Conservation (phyloP, 2,888 invertebrate genomes). For the Apotomis turbidana region DNA sequence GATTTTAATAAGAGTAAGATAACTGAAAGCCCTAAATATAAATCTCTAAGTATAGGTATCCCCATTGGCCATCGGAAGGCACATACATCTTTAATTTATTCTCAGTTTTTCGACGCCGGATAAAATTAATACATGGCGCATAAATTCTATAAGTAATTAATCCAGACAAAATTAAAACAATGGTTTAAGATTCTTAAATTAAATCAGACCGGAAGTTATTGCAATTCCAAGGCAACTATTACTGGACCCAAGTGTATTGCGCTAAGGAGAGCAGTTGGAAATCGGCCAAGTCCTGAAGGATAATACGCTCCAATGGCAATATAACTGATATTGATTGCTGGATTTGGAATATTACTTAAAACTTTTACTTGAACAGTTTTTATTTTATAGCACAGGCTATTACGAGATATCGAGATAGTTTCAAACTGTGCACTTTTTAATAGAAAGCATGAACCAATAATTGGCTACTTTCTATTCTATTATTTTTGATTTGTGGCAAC, state of each 20-base stretch:
- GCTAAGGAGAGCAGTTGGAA: slow-evolving; percentile 64
- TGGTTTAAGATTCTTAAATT: background rate
- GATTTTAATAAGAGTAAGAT: too few relatives aligned
- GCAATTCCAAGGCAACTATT: slow-evolving; percentile 22
- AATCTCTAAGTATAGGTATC: too few relatives aligned
- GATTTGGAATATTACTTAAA: slow-evolving; percentile 29
- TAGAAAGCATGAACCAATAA: too few relatives aligned
- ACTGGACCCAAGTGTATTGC: slow-evolving; percentile 49
- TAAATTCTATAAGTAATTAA: background rate
- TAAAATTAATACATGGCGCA: too few relatives aligned
- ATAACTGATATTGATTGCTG: slow-evolving; percentile 32
- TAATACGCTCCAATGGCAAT: slow-evolving; percentile 40
- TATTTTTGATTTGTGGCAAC: too few relatives aligned
- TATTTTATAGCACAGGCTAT: background rate
- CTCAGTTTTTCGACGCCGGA: too few relatives aligned
- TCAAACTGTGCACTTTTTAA: too few relatives aligned
- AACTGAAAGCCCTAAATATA: too few relatives aligned
- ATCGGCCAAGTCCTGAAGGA: slow-evolving; percentile 58
- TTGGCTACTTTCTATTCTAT: too few relatives aligned
- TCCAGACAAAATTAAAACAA: background rate
- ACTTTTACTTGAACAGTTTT: background rate
- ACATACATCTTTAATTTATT: too few relatives aligned
- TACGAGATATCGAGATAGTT: too few relatives aligned
- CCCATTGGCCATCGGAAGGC: too few relatives aligned
- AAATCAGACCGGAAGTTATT: slow-evolving; percentile 6